phyloP scores from a whole-genome alignment of 2,888 invertebrate species.

The Pachycephus smyrnensis region DNA sequence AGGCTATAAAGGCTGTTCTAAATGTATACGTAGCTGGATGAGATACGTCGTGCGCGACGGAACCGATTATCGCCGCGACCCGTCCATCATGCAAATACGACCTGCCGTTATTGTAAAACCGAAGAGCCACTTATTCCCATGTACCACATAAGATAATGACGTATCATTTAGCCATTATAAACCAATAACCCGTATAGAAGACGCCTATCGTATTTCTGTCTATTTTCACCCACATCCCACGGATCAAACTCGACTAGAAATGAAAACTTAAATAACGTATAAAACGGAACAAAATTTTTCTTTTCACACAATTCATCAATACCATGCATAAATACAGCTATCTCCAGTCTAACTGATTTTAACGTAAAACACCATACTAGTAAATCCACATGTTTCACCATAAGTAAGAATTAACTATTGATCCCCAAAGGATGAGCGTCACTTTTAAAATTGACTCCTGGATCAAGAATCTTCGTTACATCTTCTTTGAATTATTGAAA shows the following conservation, averaged over 20 bases:
- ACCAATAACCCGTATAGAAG: slow-evolving; percentile 33
- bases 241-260: not conserved
- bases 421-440: not conserved
- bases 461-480: slow-evolving; percentile 36
- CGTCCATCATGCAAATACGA: slow-evolving; percentile 24
- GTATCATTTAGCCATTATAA: slow-evolving; percentile 30
- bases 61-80: slow-evolving; percentile 5
- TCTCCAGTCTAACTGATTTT: not conserved
- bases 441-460: not conserved
- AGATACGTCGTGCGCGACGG: slow-evolving; percentile 2
- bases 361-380: not conserved
- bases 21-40: not conserved
- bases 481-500: slow-evolving; percentile 55
- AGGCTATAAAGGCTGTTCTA: not conserved
- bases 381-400: not conserved
- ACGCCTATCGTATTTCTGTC: not conserved
- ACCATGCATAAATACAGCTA: not conserved
- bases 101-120: slow-evolving; percentile 6
- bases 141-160: slow-evolving; percentile 51
- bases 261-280: not conserved
- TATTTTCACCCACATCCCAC: not conserved
- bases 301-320: not conserved
- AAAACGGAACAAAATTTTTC: not conserved
- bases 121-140: slow-evolving; percentile 42
- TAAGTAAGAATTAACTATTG: not conserved